Percentiles rank a stretch among this genome's conserved stretches.
These are phyloP conservation scores for Sebastes steindachneri DNA, from an alignment of 2,797 vertebrate genomes.

Conservation along the genomic window DNA sequence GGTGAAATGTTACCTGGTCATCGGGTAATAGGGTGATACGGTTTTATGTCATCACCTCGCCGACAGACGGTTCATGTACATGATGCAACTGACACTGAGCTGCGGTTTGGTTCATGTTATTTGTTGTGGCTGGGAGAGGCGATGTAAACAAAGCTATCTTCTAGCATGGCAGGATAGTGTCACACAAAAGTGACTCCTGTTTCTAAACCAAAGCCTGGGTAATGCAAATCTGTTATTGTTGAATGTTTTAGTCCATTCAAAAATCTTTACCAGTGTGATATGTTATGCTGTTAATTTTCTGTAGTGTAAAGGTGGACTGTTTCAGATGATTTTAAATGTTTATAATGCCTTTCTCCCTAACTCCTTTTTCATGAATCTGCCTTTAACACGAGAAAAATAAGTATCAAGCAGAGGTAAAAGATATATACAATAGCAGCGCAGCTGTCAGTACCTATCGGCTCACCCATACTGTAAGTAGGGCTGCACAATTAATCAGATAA, in stretches of 20 bases:
- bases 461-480: background rate
- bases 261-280: too few species aligned
- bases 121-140: slow-evolving; percentile 21
- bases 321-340: background rate
- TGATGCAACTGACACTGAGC: background rate
- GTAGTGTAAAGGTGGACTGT: background rate
- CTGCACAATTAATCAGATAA: too few species aligned
- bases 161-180: background rate
- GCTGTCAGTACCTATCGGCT: background rate
- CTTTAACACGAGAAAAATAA: background rate
- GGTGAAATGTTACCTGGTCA: slow-evolving; percentile 25
- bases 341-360: background rate
- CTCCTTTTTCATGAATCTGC: background rate
- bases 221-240: background rate
- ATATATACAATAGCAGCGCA: background rate
- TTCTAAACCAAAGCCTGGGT: background rate
- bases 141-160: background rate
- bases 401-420: background rate
- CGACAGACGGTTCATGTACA: background rate
- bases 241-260: background rate
- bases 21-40: background rate
- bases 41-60: slow-evolving; percentile 4
- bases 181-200: background rate
- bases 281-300: background rate
- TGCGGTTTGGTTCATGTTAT: background rate